These are phyloP conservation scores for Marronus borbonicus DNA, from an alignment of 2,888 invertebrate genomes.

Conservation along the genomic window DNA sequence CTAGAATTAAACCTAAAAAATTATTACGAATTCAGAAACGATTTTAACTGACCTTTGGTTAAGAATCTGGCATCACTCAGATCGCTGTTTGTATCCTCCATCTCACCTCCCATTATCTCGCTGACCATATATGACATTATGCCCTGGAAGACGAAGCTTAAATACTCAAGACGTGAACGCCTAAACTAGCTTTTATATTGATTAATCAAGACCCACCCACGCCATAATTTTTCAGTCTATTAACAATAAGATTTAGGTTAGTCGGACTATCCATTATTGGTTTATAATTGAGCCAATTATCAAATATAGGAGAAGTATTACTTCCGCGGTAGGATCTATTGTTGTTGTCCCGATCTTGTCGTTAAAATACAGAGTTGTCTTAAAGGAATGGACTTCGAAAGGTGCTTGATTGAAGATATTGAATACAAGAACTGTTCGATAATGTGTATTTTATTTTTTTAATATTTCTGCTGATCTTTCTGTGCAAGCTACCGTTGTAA, in stretches of 20 bases:
- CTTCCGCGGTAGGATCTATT: no score
- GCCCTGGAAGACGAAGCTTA: not conserved
- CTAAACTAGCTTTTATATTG: slow-evolving; percentile 29
- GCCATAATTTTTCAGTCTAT: not conserved
- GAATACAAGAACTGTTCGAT: no score
- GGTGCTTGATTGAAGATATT: no score
- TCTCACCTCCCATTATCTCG: slow-evolving; percentile 73
- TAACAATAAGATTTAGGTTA: slow-evolving; percentile 4
- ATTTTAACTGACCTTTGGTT: slow-evolving; percentile 75
- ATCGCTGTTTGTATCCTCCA: slow-evolving; percentile 87
- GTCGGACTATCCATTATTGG: not conserved
- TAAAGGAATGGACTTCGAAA: no score
- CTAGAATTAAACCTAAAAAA: slow-evolving; percentile 62
- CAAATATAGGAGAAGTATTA: no score
- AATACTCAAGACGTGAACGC: not conserved
- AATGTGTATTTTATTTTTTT: no score
- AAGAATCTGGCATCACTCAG: slow-evolving; percentile 81
- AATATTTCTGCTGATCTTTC: no score
- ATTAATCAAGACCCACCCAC: slow-evolving; percentile 15
- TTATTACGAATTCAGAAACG: slow-evolving; percentile 2
- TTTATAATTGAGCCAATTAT: no score
- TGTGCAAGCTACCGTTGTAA: no score
- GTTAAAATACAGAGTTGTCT: no score
- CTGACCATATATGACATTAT: slow-evolving; percentile 62
- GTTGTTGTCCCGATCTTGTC: no score